phyloP scores from a whole-genome alignment of 2,113 vertebrate genomes.

The Acanthisitta chloris region DNA sequence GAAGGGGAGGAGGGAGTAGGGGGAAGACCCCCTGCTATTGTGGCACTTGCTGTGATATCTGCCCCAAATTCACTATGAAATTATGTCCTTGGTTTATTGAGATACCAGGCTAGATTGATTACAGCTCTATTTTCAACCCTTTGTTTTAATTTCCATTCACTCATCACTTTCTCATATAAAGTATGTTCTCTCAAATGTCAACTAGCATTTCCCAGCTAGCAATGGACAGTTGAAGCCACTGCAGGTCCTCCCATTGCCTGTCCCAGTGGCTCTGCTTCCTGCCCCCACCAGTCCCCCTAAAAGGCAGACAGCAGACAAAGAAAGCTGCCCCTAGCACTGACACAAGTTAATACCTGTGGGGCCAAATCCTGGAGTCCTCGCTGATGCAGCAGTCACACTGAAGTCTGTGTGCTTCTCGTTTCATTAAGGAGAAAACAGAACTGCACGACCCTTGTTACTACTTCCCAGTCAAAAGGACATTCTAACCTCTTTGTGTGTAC shows the following conservation, averaged over 20 bases:
- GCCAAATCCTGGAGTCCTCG: neutral
- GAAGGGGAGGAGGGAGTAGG: slow-evolving; percentile 63
- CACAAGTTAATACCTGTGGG: neutral
- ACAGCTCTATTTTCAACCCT: slow-evolving; percentile 60
- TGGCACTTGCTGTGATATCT: slow-evolving; percentile 51
- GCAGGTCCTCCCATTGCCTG: neutral
- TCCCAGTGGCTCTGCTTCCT: neutral
- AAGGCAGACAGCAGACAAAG: neutral
- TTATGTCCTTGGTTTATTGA: slow-evolving; percentile 52
- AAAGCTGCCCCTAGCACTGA: fast-evolving
- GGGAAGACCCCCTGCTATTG: slow-evolving; percentile 59
- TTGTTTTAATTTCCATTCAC: slow-evolving; percentile 71
- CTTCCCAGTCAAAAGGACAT: neutral
- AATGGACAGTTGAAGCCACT: neutral
- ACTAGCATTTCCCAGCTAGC: neutral
- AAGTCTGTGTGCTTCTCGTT: neutral
- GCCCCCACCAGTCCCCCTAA: neutral
- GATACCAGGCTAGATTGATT: slow-evolving; percentile 51
- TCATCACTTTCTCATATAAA: slow-evolving; percentile 43
- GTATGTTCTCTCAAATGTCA: slow-evolving; percentile 19
- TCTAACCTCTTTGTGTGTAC: neutral
- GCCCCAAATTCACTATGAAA: slow-evolving; percentile 55
- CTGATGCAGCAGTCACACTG: fast-evolving
- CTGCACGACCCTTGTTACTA: neutral
- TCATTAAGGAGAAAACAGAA: neutral